These are phyloP conservation scores for Lithophane socia DNA, from an alignment of 2,888 invertebrate genomes.

Conservation along the genomic window DNA sequence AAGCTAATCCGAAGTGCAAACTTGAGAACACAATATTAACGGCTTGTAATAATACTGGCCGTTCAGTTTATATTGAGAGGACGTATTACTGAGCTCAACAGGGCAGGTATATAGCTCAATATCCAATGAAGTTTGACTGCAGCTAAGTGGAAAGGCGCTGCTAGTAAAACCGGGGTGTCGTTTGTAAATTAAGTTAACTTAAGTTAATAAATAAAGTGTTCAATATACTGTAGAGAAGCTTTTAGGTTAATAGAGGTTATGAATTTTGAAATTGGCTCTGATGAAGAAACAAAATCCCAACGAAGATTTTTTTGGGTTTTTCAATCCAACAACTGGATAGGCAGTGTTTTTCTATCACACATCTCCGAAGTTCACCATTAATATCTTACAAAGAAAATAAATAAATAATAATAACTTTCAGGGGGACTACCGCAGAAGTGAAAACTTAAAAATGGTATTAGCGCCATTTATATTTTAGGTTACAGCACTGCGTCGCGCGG, in stretches of 20 bases:
- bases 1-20: constrained; percentile 22
- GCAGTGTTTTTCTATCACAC: too few relatives aligned
- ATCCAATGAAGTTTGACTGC: constrained; percentile 43
- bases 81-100: constrained; percentile 28
- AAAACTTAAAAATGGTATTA: too few relatives aligned
- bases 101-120: constrained; percentile 30
- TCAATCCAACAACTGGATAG: too few relatives aligned
- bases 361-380: background rate
- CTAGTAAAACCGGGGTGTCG: background rate
- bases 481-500: too few relatives aligned
- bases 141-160: constrained; percentile 40
- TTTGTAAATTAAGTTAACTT: constrained; percentile 13
- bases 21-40: constrained; percentile 26
- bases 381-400: background rate
- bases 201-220: constrained; percentile 27
- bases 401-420: too few relatives aligned
- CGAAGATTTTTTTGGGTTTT: background rate
- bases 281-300: background rate
- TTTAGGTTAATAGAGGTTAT: background rate
- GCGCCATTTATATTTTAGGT: too few relatives aligned
- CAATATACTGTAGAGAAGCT: background rate
- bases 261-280: background rate
- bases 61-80: constrained; percentile 20
- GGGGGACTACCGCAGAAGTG: too few relatives aligned
- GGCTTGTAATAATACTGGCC: constrained; percentile 26